These are phyloP conservation scores for Sapajus apella DNA, from an alignment of 2,113 vertebrate species.

Conservation along the genomic window DNA sequence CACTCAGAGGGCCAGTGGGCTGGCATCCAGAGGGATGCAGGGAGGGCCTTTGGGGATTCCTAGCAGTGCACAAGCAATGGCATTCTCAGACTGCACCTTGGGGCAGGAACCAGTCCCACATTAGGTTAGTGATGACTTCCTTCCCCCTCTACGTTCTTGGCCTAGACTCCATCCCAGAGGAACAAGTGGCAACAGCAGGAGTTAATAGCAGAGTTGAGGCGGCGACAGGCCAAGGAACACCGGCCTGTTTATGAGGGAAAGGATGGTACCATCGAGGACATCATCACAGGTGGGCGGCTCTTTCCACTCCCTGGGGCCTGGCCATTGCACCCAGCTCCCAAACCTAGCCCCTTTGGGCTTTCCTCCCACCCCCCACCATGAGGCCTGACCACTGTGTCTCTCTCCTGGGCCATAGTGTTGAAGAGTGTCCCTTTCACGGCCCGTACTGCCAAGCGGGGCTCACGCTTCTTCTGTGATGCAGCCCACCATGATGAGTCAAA, in stretches of 20 bases:
- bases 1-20: neutral
- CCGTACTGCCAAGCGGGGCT: constrained; percentile 97
- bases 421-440: constrained; percentile 99
- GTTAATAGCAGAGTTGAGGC: constrained; percentile 94
- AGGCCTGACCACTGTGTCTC: constrained; percentile 79
- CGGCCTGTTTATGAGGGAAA: constrained; percentile 97
- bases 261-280: constrained; percentile 97
- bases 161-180: constrained; percentile 88
- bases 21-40: neutral
- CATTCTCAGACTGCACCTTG: neutral
- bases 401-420: constrained; percentile 89
- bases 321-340: constrained; percentile 45
- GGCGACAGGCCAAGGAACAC: constrained; percentile 95
- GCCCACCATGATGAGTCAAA: constrained; percentile 97
- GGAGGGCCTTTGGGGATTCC: neutral
- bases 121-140: neutral
- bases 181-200: constrained; percentile 96
- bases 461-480: constrained; percentile 98
- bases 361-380: neutral
- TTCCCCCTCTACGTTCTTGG: neutral
- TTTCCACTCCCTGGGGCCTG: fast-evolving
- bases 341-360: constrained; percentile 17
- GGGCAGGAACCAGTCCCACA: neutral
- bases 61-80: neutral
- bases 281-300: constrained; percentile 93